Percentiles rank a stretch among this genome's conserved stretches.
These are phyloP conservation scores for Dryoscopus gambensis DNA, from an alignment of 2,113 vertebrate genomes.

Conservation along the genomic window DNA sequence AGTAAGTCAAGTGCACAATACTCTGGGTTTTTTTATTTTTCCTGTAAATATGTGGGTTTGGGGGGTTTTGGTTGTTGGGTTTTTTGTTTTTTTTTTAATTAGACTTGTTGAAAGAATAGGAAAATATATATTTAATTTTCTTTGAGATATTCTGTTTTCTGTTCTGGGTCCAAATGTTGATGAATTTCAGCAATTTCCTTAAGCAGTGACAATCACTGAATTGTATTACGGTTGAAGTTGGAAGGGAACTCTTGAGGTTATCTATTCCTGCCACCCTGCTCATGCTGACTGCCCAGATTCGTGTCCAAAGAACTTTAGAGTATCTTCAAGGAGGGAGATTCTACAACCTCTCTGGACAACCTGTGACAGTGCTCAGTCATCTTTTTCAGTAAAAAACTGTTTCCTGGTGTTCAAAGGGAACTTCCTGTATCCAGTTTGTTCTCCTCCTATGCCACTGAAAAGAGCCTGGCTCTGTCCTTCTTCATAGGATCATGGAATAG, in stretches of 20 bases:
- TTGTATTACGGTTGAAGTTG: not conserved
- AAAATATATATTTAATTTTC: not conserved
- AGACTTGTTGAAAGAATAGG: not conserved
- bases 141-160: not conserved
- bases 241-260: not conserved
- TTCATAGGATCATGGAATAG: not conserved
- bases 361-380: not conserved
- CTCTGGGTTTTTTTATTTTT: not conserved
- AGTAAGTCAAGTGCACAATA: not conserved
- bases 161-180: not conserved
- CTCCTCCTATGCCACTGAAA: not conserved
- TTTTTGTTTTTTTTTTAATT: not conserved
- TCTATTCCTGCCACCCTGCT: not conserved
- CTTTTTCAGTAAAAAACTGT: not conserved
- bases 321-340: not conserved
- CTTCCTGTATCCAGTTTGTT: not conserved
- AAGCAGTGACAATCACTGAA: not conserved
- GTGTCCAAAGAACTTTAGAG: not conserved
- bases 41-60: not conserved
- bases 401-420: not conserved
- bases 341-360: not conserved
- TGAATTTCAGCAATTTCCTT: not conserved
- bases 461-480: not conserved
- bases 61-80: not conserved
- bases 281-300: not conserved